Evolutionary conservation across 2,888 invertebrate genomes (phyloP), one percentile per base, ranked within the genome.

Genomic region (Andrena flavipes): DNA sequence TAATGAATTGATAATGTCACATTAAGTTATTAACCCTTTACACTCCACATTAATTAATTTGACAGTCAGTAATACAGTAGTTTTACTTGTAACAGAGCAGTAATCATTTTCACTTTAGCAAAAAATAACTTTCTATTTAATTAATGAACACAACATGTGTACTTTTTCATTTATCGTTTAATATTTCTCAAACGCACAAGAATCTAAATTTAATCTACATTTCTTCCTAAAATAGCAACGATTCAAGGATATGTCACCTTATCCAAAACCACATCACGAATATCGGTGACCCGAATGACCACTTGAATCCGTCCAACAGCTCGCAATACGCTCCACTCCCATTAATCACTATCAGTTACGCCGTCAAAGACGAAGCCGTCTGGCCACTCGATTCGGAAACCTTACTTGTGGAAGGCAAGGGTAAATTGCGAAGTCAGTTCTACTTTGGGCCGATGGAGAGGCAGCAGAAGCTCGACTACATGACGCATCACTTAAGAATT

Each of bases 401-500:
- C 16, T 30, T 54, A 29, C 10, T 48, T 42, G 10, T 7, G 63
- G 42, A 63, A 59, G 8, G 49, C 8, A 16, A 30, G 35, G 60
- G 26, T 56, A 60, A 75, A 82, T 72, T 76, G 78, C 64, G 42
- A 51, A 56, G 56, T 63, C 64, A 69, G 64, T 82, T 62, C 42
- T 51, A 63, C 67, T 77, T 48, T 26, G 49, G 35, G 48, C 23
- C 63, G 65, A 70, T 67, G 64, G 73, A 72, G 56, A 59, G 74
- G 7, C 64, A n/a, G 29, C 35, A 51, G 35, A 29, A 33, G 59
- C 13, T 60, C 54, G 48, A 76, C 59, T 56, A 7, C 76, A 23
- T 71, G 59, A 13, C 48, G 56, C 51, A 76, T 76, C 84, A 75
- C 78, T 60, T 42, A 72, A 82, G 75, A 76, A 76, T 78, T 67